Conservation (phyloP, 2,888 invertebrate genomes). For the Octonoba sinensis region DNA sequence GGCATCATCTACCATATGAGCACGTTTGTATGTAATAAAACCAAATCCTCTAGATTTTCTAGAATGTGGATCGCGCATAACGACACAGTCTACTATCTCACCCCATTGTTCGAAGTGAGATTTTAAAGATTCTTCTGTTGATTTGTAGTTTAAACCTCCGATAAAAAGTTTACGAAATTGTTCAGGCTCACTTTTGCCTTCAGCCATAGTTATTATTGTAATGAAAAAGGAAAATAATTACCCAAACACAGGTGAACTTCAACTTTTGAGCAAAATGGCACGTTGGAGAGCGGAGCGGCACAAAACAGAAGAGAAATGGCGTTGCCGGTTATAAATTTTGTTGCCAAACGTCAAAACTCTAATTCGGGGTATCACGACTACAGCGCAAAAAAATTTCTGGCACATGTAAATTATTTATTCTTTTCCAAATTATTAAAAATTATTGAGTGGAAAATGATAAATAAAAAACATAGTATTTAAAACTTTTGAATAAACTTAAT, state of each 20-base stretch:
- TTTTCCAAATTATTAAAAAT: too few species aligned
- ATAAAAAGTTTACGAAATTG: constrained; percentile 86
- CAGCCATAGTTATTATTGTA: constrained; percentile 25
- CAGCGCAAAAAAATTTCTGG: constrained; percentile 4
- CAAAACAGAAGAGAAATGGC: constrained; percentile 4
- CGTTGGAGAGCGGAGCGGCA: neutral
- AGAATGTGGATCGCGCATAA: constrained; percentile 96
- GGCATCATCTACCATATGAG: constrained; percentile 91
- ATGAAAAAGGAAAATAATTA: neutral
- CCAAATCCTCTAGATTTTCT: constrained; percentile 97
- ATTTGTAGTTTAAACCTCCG: constrained; percentile 93
- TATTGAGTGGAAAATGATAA: too few species aligned
- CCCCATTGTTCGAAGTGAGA: constrained; percentile 94
- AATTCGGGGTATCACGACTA: neutral
- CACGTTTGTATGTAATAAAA: constrained; percentile 94
- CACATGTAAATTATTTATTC: too few species aligned
- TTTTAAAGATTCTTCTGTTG: constrained; percentile 90
- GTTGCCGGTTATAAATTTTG: constrained; percentile 24
- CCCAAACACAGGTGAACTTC: neutral
- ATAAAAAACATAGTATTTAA: too few species aligned
- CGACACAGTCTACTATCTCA: constrained; percentile 94
- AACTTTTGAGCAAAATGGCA: constrained; percentile 29
- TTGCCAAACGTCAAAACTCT: constrained; percentile 16
- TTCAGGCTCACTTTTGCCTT: constrained; percentile 67
- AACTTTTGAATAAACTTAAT: too few species aligned